Base-by-base conservation (phyloP, 2,113 vertebrate genomes). In the Cnemophilus loriae region DNA sequence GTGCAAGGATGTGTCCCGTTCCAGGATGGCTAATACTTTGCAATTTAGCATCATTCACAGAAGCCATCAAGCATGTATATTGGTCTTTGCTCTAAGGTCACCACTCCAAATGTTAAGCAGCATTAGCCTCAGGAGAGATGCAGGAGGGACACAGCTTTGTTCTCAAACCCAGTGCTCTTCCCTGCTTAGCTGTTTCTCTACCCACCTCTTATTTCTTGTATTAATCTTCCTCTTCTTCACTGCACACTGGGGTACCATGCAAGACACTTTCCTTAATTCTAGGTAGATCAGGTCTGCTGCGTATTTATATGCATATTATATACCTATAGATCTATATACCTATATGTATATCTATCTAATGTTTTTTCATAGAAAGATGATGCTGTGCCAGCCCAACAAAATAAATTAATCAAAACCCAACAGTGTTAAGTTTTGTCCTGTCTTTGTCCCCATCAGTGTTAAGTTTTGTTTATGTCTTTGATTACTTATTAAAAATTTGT, bases 121-220 rank as follows among this genome's bases (percentile, higher is more conserved):
- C 1, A 4, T 26, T 26, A 61, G 27, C 16, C n/a, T 52, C 60
- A 69, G 53, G 24, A 75, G 26, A 39, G 37, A 16, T 32, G 42
- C 12, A 27, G 13, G 16, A 69, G 21, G 42, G 42, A 47, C 17
- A 55, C 0, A 1, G 26, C 27, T 78, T 56, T 1, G 3, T 33
- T 84, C 41, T 64, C 28, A 77, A 74, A 52, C 24, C 9, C 14
- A 30, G 12, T 74, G 15, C 16, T 90, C 50, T 70, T 73, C 55
- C 30, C 21, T 74, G 35, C 47, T 85, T 65, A 67, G 23, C 27
- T 79, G 61, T 23, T 79, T 86, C 32, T 67, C 71, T 39, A 23
- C 4, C 17, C 8, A 70, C 3, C 16, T 85, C 35, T 82, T 42
- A 44, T 47, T 82, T 75, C 30, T 65, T 74, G 10, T 35, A 30